Conservation (phyloP, 1,140 invertebrate genomes). For the Leptestheria dahalacensis region DNA sequence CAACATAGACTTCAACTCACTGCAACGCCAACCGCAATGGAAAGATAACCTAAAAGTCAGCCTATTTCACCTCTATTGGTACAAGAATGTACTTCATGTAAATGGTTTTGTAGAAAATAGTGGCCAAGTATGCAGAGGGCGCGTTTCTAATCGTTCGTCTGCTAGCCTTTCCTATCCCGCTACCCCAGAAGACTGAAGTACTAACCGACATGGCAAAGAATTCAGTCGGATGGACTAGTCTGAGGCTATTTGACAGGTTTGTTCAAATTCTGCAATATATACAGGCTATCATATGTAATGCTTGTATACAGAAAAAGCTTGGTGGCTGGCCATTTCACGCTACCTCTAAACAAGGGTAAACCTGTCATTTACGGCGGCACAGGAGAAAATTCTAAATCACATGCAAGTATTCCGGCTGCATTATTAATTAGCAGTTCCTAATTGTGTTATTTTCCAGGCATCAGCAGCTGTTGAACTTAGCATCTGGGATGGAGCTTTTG, state of each 20-base stretch:
- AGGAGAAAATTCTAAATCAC: neutral
- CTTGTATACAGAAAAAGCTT: neutral
- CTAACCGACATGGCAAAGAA: neutral
- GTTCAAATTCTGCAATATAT: neutral
- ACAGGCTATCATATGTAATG: neutral
- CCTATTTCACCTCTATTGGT: neutral
- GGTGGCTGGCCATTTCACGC: neutral
- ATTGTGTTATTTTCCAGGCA: neutral
- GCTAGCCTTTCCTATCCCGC: neutral
- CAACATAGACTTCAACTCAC: neutral
- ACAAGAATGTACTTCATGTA: neutral
- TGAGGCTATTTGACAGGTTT: neutral
- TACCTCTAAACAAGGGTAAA: neutral
- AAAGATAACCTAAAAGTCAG: neutral
- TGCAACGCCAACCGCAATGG: neutral
- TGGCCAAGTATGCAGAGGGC: neutral
- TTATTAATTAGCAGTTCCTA: neutral
- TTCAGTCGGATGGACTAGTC: neutral
- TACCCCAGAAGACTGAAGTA: neutral
- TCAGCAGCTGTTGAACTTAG: neutral
- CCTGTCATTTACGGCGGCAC: neutral
- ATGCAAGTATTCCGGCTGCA: neutral
- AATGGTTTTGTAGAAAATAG: neutral
- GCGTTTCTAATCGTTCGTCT: neutral
- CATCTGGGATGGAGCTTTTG: neutral